Evolutionary conservation across 2,113 vertebrate species (phyloP).

Genomic region (Blennius ocellaris): DNA sequence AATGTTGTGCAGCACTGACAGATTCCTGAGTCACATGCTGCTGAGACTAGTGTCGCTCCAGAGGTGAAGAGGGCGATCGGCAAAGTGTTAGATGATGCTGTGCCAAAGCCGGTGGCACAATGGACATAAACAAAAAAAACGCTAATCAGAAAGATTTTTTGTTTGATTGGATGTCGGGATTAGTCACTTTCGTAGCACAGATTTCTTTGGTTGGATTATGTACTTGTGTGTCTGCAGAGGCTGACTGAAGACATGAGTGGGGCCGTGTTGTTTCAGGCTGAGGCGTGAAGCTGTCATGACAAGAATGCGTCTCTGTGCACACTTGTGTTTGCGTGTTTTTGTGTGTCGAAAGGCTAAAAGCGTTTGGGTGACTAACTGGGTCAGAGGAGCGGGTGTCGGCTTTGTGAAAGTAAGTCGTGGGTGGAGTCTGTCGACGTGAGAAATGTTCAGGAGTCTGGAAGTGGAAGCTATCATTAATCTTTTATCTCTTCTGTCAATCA

Average conservation of each 20-base stretch:
- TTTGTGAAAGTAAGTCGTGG: constrained; percentile 15
- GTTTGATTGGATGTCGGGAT: not conserved
- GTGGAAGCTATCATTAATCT: not conserved
- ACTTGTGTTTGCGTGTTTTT: constrained; percentile 6
- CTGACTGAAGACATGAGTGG: not conserved
- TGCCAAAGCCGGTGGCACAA: not conserved
- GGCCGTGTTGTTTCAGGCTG: constrained; percentile 15
- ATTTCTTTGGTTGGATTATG: not conserved
- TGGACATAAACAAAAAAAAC: not conserved
- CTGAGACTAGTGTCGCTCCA: constrained; percentile 1
- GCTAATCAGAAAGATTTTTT: not conserved
- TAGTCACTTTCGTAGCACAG: not conserved
- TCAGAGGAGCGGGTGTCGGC: not conserved
- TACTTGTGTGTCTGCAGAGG: not conserved
- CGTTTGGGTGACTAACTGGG: constrained; percentile 23
- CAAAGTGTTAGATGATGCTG: not conserved
- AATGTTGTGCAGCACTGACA: constrained; percentile 61
- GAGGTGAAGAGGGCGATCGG: not conserved
- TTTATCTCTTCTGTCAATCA: not conserved
- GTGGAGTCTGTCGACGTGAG: constrained; percentile 20
- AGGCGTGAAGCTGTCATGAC: constrained; percentile 5
- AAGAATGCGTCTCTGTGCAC: not conserved
- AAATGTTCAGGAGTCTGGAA: not conserved
- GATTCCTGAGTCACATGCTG: constrained; percentile 70
- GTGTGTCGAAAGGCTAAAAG: not conserved